These are phyloP conservation scores for Steromphala cineraria DNA, from an alignment of 2,888 invertebrate species.

Conservation along the genomic window DNA sequence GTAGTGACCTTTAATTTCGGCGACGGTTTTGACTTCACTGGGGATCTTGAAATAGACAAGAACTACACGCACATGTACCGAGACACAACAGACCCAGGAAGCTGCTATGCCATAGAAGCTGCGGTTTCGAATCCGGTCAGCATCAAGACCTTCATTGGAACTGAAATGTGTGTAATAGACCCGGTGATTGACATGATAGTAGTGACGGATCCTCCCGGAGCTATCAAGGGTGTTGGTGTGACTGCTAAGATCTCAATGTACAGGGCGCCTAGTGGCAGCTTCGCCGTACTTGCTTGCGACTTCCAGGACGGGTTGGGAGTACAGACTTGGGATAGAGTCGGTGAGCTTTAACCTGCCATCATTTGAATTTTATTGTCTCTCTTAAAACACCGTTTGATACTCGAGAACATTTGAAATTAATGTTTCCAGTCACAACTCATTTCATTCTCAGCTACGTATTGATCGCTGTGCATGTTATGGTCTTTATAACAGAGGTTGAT, in stretches of 20 bases:
- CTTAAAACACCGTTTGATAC: too few relatives aligned
- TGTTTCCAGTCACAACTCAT: too few relatives aligned
- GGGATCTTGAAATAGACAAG: slow-evolving; percentile 9
- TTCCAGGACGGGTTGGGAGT: slow-evolving; percentile 27
- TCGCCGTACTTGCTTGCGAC: slow-evolving; percentile 46
- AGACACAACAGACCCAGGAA: slow-evolving; percentile 20
- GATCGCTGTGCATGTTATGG: too few relatives aligned
- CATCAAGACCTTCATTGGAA: slow-evolving; percentile 31
- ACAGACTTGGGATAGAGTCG: slow-evolving; percentile 18
- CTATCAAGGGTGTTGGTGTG: slow-evolving; percentile 37
- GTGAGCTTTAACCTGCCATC: too few relatives aligned
- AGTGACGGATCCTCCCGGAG: slow-evolving; percentile 36
- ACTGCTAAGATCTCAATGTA: slow-evolving; percentile 42
- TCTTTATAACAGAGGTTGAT: too few relatives aligned
- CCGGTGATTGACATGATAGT: slow-evolving; percentile 22
- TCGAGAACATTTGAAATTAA: too few relatives aligned
- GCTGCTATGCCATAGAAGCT: slow-evolving; percentile 38
- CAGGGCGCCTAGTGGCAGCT: slow-evolving; percentile 45
- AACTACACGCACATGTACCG: slow-evolving; percentile 33
- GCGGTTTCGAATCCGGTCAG: slow-evolving; percentile 49
- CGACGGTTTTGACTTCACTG: slow-evolving; percentile 32
- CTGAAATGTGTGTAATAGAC: slow-evolving; percentile 28
- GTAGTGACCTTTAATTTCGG: slow-evolving; percentile 51
- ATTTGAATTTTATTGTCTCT: too few relatives aligned
- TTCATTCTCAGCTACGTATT: too few relatives aligned